phyloP scores from a whole-genome alignment of 2,797 vertebrate genomes.

The Neosilurus mollespiculum region DNA sequence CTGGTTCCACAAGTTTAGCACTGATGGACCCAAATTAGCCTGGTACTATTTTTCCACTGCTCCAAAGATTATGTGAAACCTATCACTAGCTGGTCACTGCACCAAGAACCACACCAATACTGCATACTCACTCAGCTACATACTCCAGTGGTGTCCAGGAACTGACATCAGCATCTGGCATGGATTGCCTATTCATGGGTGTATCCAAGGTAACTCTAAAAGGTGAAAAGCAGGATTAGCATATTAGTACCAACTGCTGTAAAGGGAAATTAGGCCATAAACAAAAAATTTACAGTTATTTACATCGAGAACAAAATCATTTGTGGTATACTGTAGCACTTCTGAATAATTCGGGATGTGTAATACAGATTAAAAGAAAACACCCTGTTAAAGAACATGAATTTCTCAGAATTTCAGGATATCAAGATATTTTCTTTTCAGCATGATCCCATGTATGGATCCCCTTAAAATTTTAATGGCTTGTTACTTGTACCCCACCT shows the following conservation, averaged over 20 bases:
- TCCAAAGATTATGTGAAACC: no score
- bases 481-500: no score
- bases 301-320: not conserved
- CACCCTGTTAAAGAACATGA: no score
- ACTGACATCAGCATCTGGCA: conserved; percentile 82
- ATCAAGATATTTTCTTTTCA: no score
- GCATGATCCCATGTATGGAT: no score
- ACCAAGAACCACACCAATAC: not conserved
- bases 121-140: conserved; percentile 50
- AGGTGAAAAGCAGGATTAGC: not conserved
- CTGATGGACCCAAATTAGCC: no score
- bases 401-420: no score
- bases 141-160: conserved; percentile 79
- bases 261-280: not conserved
- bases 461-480: no score
- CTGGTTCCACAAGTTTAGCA: no score
- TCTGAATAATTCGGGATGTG: not conserved
- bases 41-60: no score
- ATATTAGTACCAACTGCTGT: not conserved
- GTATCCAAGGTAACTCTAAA: conserved; percentile 84
- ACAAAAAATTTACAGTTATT: not conserved
- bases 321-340: no score
- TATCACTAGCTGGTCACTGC: no score
- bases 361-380: not conserved
- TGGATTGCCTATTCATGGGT: conserved; percentile 82